Conservation (phyloP, 2,113 vertebrate genomes). For the Apistogramma diplotaenia region DNA sequence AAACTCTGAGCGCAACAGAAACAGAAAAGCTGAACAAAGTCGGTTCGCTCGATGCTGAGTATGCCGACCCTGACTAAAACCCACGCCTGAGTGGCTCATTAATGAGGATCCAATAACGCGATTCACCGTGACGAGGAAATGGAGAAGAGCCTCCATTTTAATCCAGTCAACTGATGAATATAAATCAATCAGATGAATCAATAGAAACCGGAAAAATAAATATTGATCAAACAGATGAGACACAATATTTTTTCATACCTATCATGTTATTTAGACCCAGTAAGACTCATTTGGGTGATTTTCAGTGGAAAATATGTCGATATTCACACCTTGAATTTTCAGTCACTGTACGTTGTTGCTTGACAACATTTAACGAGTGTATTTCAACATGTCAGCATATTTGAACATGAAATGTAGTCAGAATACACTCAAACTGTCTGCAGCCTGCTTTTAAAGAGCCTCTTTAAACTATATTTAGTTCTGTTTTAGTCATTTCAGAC, state of each 20-base stretch:
- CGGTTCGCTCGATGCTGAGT: neutral
- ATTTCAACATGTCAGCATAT: neutral
- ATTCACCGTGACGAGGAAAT: neutral
- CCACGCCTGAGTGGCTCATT: neutral
- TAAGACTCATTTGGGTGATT: neutral
- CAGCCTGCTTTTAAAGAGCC: neutral
- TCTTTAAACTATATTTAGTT: neutral
- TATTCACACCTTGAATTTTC: neutral
- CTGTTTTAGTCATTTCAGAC: neutral
- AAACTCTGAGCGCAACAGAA: neutral
- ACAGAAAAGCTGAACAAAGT: neutral
- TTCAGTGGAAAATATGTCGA: neutral
- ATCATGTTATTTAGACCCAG: neutral
- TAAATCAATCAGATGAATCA: neutral
- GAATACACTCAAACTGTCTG: neutral
- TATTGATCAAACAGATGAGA: neutral
- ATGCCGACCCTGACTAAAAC: neutral
- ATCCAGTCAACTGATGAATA: neutral
- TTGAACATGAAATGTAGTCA: neutral
- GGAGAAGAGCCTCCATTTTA: neutral
- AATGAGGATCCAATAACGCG: neutral
- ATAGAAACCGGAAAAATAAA: neutral
- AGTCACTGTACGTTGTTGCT: accelerated
- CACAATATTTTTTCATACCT: neutral
- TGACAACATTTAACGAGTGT: neutral